Conservation (phyloP, 2,113 vertebrate species). For the Eptesicus fuscus region DNA sequence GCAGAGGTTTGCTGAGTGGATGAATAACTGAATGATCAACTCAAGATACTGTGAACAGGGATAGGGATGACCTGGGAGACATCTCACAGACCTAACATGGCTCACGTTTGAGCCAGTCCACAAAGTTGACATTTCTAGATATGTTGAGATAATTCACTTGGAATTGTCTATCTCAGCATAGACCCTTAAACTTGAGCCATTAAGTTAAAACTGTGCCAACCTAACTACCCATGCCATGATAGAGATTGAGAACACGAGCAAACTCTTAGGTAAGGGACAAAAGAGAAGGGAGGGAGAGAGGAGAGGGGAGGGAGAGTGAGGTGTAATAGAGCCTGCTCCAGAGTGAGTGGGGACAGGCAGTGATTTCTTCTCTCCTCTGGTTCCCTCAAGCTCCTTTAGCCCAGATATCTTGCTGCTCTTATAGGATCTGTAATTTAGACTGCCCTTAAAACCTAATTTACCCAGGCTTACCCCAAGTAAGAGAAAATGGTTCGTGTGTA, state of each 20-base stretch:
- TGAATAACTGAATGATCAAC: neutral
- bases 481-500: neutral
- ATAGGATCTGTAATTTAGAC: conserved; percentile 6
- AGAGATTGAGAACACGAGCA: neutral
- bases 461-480: neutral
- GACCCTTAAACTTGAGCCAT: neutral
- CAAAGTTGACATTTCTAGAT: neutral
- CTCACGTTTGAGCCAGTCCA: neutral
- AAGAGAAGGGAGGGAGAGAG: too few relatives aligned
- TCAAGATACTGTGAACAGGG: neutral
- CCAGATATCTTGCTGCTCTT: neutral
- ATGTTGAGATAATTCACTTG: too few relatives aligned
- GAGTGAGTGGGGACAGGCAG: fast-evolving
- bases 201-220: neutral
- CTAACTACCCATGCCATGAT: neutral
- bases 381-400: neutral
- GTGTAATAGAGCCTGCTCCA: neutral
- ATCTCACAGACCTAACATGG: neutral
- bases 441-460: neutral
- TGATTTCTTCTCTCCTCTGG: neutral
- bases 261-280: neutral
- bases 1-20: neutral
- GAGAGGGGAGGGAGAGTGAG: neutral
- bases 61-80: neutral
- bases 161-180: neutral